Evolutionary conservation across 2,797 vertebrate genomes (phyloP).

Genomic region (Echiichthys vipera): DNA sequence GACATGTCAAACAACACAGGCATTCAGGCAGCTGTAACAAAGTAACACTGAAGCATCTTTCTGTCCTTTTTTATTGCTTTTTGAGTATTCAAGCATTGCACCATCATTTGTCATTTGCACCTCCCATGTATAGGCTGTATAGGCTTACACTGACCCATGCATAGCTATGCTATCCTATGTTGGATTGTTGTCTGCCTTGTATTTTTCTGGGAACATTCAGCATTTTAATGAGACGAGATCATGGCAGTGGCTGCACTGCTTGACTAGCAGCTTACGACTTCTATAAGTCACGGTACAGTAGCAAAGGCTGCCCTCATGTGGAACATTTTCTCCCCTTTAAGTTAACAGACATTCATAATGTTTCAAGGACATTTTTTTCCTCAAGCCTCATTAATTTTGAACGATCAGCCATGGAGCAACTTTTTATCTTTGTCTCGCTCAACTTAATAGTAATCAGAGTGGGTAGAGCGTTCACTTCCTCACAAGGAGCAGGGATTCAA

Average conservation of each 20-base stretch:
- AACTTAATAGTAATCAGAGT: conserved; percentile 12
- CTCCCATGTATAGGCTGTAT: no score
- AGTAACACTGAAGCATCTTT: neutral
- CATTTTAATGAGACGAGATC: conserved; percentile 9
- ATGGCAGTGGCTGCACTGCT: conserved; percentile 3
- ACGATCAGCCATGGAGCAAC: conserved; percentile 22
- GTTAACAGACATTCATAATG: conserved; percentile 24
- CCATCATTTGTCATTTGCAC: neutral
- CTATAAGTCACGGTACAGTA: conserved; percentile 23
- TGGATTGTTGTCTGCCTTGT: neutral
- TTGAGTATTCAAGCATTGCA: neutral
- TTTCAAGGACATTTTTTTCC: conserved; percentile 45
- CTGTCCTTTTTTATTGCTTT: neutral
- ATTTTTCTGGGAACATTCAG: neutral
- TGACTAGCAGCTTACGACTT: conserved; percentile 5
- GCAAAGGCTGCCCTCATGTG: conserved; percentile 3
- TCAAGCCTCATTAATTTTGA: conserved; percentile 45
- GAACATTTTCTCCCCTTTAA: conserved; percentile 25
- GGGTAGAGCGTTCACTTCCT: conserved; percentile 9
- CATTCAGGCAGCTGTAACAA: neutral
- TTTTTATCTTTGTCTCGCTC: conserved; percentile 10
- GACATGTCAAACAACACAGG: neutral
- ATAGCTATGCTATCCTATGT: neutral
- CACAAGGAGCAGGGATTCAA: conserved; percentile 20
- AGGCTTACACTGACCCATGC: neutral